Evolutionary conservation across 2,888 invertebrate genomes (phyloP), one percentile per base, ranked within the genome.

Genomic region (Ichneumon xanthorius): DNA sequence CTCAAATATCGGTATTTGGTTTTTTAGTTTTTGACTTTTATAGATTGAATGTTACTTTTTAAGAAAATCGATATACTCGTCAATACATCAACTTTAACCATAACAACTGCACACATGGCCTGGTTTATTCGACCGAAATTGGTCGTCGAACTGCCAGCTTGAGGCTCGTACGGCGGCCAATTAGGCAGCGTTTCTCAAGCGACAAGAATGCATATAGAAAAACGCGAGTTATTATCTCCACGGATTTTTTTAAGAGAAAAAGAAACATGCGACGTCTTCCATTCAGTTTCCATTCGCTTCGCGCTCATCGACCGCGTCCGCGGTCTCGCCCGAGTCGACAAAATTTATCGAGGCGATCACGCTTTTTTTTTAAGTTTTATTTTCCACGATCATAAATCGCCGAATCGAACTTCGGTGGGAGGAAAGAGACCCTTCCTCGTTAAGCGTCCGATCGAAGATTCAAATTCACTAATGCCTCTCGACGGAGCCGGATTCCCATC

Each of bases 381-480:
- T 19, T 3, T 55, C 22, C 22, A 22, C 55, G 55, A 55, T 55
- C 19, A 55, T 55, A 55, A 55, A 55, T 48, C 45, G 45, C 45
- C 16, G 4, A 48, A 48, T 48, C 14, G 5, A 48, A 48, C 14
- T 48, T 48, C 16, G 14, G 14, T 1, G 3, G 45, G 16, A 14
- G 45, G 16, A 48, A n/a, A 63, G 6, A 63, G 37, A 37, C 37
- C 30, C n/a, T n/a, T n/a, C 9, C 63, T 63, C 37, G 16, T 63
- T 37, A 33, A 63, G 63, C 63, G 30, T 16, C 6, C 33, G 63
- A 63, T 30, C 6, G 33, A 26, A 26, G 63, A 63, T 63, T 63
- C 26, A 30, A 30, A 30, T 63, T 33, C 63, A 63, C 63, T 63
- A 33, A 63, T 63, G 63, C 33, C 63, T 63, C 30, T 16, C 63